A percentile compares a stretch with the other conserved stretches of the same genome.
phyloP scores from a whole-genome alignment of 2,113 vertebrate species.

The Balaenoptera acutorostrata region DNA sequence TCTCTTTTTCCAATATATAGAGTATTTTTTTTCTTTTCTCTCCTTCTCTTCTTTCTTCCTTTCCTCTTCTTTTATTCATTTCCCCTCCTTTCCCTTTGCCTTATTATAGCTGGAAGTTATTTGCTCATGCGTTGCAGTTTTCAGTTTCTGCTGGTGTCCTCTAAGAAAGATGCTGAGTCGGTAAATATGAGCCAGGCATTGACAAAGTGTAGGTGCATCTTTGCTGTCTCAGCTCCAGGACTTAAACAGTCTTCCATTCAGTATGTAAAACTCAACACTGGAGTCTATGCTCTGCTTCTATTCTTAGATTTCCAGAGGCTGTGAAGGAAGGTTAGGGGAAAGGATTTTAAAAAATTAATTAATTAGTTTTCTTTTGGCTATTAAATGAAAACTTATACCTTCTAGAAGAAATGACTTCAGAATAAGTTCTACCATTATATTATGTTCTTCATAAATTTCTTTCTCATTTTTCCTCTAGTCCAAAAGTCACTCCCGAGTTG shows the following conservation, averaged over 20 bases:
- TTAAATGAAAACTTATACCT: background rate
- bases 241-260: background rate
- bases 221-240: background rate
- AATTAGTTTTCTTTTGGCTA: too few species aligned
- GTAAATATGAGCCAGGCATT: background rate
- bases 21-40: background rate
- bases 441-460: slow-evolving; percentile 36
- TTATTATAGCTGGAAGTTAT: background rate
- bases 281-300: background rate
- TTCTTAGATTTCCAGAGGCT: background rate
- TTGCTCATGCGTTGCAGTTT: background rate
- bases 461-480: slow-evolving; percentile 65
- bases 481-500: slow-evolving; percentile 57
- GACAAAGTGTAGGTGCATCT: background rate
- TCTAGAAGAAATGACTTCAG: background rate
- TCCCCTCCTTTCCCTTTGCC: background rate
- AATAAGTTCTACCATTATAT: background rate
- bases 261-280: background rate
- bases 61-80: background rate
- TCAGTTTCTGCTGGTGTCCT: background rate
- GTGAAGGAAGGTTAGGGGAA: background rate
- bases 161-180: slow-evolving; percentile 23
- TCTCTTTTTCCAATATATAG: background rate
- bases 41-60: background rate
- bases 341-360: background rate